Evolutionary conservation across 2,113 vertebrate species (phyloP).

Genomic region (Sterna hirundo): DNA sequence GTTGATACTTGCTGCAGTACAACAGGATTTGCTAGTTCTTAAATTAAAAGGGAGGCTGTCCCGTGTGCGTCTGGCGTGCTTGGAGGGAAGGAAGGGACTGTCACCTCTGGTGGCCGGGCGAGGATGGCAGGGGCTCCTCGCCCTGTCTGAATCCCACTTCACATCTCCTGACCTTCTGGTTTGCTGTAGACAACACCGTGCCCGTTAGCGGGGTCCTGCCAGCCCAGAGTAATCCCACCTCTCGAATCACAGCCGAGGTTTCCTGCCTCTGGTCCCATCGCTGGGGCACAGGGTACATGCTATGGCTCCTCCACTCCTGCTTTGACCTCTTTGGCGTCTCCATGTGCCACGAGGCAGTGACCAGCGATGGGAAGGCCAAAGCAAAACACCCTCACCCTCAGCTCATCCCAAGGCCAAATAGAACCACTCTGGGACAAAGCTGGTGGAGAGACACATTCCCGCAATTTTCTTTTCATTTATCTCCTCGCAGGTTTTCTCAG

Average conservation of each 20-base stretch:
- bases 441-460: neutral
- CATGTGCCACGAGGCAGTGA: neutral
- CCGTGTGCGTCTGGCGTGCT: accelerated
- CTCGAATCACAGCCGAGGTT: neutral
- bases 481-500: neutral
- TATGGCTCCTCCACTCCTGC: neutral
- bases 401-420: neutral
- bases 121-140: neutral
- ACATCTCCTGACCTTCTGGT: neutral
- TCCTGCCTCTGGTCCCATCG: neutral
- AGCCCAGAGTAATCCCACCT: neutral
- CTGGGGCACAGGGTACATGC: neutral
- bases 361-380: neutral
- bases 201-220: neutral
- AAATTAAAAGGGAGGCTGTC: neutral
- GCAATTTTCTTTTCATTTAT: neutral
- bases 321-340: neutral
- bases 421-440: neutral
- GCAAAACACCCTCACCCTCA: neutral
- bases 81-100: neutral
- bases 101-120: neutral
- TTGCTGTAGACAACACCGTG: neutral
- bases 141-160: neutral
- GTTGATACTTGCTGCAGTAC: neutral
- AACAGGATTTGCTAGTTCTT: neutral